phyloP scores from a whole-genome alignment of 2,888 invertebrate genomes.

The Acleris holmiana region DNA sequence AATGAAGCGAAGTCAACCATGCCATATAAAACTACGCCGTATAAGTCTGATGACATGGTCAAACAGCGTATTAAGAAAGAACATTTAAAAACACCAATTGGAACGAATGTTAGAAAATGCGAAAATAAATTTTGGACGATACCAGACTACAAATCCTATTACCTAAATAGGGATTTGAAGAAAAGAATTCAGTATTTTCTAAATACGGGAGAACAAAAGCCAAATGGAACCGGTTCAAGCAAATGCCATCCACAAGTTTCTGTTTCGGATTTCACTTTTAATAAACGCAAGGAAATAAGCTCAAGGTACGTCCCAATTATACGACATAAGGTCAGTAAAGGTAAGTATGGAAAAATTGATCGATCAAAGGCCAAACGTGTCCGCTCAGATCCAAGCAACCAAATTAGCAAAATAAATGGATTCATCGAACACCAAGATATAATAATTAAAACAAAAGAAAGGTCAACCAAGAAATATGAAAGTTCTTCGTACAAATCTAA shows the following conservation, averaged over 20 bases:
- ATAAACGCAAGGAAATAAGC: neutral
- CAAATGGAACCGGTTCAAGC: neutral
- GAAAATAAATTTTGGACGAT: neutral
- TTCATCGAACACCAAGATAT: neutral
- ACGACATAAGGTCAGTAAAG: neutral
- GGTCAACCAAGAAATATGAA: neutral
- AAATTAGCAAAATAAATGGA: neutral
- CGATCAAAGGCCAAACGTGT: slow-evolving; percentile 3
- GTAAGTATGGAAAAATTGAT: neutral
- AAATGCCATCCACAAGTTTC: too few species aligned
- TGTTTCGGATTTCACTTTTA: neutral
- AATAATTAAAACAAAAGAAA: neutral
- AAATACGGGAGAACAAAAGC: neutral
- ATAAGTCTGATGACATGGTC: neutral
- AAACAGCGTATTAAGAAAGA: neutral
- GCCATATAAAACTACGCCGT: neutral
- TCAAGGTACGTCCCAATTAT: neutral
- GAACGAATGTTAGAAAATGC: too few species aligned
- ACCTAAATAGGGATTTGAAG: too few species aligned
- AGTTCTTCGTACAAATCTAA: neutral
- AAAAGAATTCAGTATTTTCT: neutral
- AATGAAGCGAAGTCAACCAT: neutral
- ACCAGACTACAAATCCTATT: neutral
- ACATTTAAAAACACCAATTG: neutral
- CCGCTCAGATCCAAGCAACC: neutral